Percentiles rank a stretch among this genome's conserved stretches.
Evolutionary conservation across 2,113 vertebrate genomes (phyloP).

Genomic region (Apeltes quadracus): DNA sequence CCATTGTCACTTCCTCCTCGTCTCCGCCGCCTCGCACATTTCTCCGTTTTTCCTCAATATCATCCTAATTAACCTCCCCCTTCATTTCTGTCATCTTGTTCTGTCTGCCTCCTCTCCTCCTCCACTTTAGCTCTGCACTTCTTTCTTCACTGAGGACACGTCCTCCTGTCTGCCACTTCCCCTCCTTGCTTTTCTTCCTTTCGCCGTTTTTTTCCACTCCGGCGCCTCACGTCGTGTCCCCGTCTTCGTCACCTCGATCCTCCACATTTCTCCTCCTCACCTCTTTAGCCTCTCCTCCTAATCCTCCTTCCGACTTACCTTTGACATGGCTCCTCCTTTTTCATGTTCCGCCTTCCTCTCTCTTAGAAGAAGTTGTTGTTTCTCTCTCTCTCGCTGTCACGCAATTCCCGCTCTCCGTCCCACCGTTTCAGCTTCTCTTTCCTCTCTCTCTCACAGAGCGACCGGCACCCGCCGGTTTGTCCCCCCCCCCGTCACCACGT

Average conservation of each 20-base stretch:
- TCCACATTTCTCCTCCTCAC: slow-evolving; percentile 14
- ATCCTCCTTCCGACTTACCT: slow-evolving; percentile 17
- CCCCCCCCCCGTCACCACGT: too few species aligned
- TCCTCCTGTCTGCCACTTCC: neutral
- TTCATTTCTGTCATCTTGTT: neutral
- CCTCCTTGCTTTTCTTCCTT: slow-evolving; percentile 5
- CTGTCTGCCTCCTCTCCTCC: slow-evolving; percentile 7
- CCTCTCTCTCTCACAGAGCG: slow-evolving; percentile 3
- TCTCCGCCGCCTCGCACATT: slow-evolving; percentile 8
- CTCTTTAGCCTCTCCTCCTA: slow-evolving; percentile 9
- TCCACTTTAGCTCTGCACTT: slow-evolving; percentile 1
- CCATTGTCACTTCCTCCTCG: slow-evolving; percentile 13
- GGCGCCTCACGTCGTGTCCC: slow-evolving; percentile 2
- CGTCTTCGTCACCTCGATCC: neutral
- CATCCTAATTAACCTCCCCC: slow-evolving; percentile 26
- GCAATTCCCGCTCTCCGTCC: neutral
- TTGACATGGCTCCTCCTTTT: neutral
- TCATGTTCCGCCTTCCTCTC: neutral
- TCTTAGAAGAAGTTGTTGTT: neutral
- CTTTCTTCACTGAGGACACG: neutral
- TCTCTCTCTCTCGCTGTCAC: neutral
- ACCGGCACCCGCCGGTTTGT: too few species aligned
- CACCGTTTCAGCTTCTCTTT: neutral
- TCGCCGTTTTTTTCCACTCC: neutral
- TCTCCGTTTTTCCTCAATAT: slow-evolving; percentile 18